Evolutionary conservation across 2,113 vertebrate genomes (phyloP).

Genomic region (Hippocampus comes): DNA sequence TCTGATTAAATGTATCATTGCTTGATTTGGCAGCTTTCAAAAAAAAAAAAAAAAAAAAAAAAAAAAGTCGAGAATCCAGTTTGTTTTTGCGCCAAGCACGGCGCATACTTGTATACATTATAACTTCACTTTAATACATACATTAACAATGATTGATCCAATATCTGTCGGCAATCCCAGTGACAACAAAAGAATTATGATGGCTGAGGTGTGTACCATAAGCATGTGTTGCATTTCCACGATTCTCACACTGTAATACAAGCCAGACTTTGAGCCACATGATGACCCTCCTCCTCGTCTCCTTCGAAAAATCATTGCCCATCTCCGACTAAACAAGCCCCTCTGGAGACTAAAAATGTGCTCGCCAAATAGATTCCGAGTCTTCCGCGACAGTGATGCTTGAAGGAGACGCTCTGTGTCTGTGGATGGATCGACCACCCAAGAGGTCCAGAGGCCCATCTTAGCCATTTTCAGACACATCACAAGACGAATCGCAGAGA

Average conservation of each 20-base stretch:
- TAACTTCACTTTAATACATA: not conserved
- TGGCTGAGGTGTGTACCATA: constrained; percentile 8
- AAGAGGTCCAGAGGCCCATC: constrained; percentile 53
- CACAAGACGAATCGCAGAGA: constrained; percentile 57
- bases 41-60: not conserved
- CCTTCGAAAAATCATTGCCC: constrained; percentile 31
- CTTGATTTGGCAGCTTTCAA: constrained; percentile 6
- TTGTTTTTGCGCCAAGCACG: not conserved
- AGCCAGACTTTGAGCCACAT: constrained; percentile 27
- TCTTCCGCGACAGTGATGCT: constrained; percentile 46
- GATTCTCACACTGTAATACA: constrained; percentile 24
- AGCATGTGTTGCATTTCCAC: constrained; percentile 13
- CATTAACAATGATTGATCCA: constrained; percentile 32
- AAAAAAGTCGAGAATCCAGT: constrained; percentile 11
- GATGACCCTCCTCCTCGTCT: constrained; percentile 26
- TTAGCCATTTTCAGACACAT: constrained; percentile 53
- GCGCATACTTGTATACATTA: not conserved
- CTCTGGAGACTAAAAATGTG: constrained; percentile 57
- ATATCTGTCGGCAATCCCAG: constrained; percentile 39
- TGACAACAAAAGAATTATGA: constrained; percentile 27
- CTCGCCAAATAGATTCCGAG: constrained; percentile 66
- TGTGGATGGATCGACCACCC: constrained; percentile 70
- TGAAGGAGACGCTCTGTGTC: constrained; percentile 36
- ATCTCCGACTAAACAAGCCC: constrained; percentile 62
- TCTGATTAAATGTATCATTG: constrained; percentile 47